Evolutionary conservation across 2,113 vertebrate genomes (phyloP), one percentile per base, ranked within the genome.

Genomic region (Neogobius melanostomus): DNA sequence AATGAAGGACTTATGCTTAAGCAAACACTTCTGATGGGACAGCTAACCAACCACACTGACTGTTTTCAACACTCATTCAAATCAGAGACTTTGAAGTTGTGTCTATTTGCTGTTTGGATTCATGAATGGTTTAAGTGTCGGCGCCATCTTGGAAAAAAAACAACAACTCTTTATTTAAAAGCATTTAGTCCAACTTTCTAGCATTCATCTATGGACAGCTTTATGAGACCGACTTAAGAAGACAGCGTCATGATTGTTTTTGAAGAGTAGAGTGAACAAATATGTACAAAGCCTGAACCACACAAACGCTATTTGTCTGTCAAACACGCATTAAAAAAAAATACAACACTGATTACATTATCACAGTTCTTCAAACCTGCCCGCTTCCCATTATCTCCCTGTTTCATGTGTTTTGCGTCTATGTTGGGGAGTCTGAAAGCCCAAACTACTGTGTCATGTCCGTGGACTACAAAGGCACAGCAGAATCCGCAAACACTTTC

Each of bases 381-480:
- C 64, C 48, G n/a, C 51, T 50, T 76, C 75, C 64, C 71, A 1
- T 69, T 75, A 77, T 75, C 49, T 14, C 11, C 17, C 59, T 50
- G 50, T 75, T 80, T 80, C 12, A 67, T 64, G 47, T 44, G 75
- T 68, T 74, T 44, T 50, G 8, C 42, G 42, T 2, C 61, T 71
- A 15, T 42, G 63, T 43, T 8, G 64, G 49, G 28, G 71, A 76
- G 42, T 69, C 16, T 62, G 50, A 78, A 36, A 69, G 43, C 59
- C 15, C 54, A n/a, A 77, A 45, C 54, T 74, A 47, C 71, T 75
- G 46, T 75, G 50, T 70, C 54, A 79, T 57, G 48, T 73, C 69
- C 68, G 68, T 49, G 45, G 71, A 83, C 46, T 75, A 76, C 69
- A 78, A 76, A 82, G 72, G 8, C 42, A 74, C 10, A 74, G 62